Conservation (phyloP, 1,140 invertebrate genomes). For the Drosophila simulans region DNA sequence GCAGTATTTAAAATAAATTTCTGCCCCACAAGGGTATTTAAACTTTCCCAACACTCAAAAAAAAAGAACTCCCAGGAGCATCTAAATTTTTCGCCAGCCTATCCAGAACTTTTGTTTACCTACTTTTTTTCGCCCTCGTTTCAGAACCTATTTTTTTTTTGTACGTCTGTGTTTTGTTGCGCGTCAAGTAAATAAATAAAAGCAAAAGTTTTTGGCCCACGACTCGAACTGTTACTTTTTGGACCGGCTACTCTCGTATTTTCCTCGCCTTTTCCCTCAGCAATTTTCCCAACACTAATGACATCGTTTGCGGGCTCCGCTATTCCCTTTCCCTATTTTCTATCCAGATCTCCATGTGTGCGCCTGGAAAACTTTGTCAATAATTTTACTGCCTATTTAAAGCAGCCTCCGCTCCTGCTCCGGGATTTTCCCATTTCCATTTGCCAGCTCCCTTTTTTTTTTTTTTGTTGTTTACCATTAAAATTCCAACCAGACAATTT, state of each 20-base stretch:
- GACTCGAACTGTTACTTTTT: conserved; percentile 62
- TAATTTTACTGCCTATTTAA: conserved; percentile 79
- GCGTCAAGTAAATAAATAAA: conserved; percentile 75
- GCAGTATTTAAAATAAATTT: conserved; percentile 10
- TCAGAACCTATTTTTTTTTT: conserved; percentile 16
- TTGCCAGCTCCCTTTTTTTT: conserved; percentile 12
- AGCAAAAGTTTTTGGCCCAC: conserved; percentile 72
- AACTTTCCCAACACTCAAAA: background rate
- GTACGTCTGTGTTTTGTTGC: conserved; percentile 33
- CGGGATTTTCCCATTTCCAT: conserved; percentile 14
- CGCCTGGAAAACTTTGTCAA: conserved; percentile 68
- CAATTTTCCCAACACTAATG: conserved; percentile 61
- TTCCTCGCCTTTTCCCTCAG: background rate
- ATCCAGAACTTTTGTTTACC: conserved; percentile 52
- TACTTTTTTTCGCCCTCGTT: conserved; percentile 29
- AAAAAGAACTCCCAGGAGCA: background rate
- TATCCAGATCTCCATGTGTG: conserved; percentile 55
- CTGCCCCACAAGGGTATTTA: background rate
- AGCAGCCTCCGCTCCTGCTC: conserved; percentile 58
- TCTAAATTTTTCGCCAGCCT: conserved; percentile 27
- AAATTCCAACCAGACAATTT: conserved; percentile 80
- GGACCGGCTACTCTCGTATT: conserved; percentile 12
- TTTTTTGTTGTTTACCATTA: conserved; percentile 64
- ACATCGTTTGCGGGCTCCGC: conserved; percentile 69
- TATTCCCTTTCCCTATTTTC: conserved; percentile 7